Percentiles rank a stretch among this genome's conserved stretches.
Conservation (phyloP, 2,797 vertebrate genomes). For the Myotis pilosus region DNA sequence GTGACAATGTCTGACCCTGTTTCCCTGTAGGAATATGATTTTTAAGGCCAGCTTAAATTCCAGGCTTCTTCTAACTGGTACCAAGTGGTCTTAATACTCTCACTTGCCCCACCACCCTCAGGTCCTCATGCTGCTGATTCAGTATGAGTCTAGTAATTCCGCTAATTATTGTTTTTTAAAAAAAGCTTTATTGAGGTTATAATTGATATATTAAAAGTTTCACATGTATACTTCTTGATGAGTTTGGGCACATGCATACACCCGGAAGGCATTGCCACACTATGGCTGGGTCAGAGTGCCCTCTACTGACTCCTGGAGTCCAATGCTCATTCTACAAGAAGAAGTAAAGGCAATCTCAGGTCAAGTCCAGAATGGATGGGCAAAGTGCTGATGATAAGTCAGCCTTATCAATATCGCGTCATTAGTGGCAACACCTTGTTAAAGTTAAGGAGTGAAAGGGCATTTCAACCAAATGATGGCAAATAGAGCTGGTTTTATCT, state of each 20-base stretch:
- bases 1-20: neutral
- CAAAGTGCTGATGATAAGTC: neutral
- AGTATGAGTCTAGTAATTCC: neutral
- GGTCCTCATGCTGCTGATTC: neutral
- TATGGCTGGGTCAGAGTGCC: neutral
- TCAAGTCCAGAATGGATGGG: neutral
- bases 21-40: neutral
- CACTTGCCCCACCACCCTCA: accelerated
- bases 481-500: neutral
- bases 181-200: neutral
- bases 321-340: neutral
- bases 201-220: neutral
- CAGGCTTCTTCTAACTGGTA: neutral
- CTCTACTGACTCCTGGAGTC: neutral
- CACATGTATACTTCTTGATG: neutral
- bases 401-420: neutral
- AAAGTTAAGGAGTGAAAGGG: neutral
- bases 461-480: neutral
- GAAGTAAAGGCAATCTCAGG: neutral
- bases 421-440: neutral
- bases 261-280: neutral
- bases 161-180: neutral
- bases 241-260: neutral
- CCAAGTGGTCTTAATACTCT: neutral
- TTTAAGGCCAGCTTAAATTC: neutral